Conservation (phyloP, 2,797 vertebrate genomes). For the Chiroxiphia lanceolata region DNA sequence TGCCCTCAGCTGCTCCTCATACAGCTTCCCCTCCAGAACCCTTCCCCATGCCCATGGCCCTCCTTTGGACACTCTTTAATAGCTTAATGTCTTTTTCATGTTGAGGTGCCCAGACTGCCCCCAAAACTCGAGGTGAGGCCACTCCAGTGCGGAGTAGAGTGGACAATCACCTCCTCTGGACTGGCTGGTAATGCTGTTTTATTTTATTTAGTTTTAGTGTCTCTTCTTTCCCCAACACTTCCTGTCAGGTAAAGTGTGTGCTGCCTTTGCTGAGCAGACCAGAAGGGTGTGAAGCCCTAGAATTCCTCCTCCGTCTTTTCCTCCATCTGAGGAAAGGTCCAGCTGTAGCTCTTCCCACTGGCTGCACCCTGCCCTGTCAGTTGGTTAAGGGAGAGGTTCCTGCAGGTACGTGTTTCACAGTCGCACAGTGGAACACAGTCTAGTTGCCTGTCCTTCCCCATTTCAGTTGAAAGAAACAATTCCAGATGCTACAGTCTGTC, state of each 20-base stretch:
- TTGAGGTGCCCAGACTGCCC: background rate
- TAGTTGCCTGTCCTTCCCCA: background rate
- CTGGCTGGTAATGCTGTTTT: background rate
- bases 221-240: background rate
- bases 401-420: background rate
- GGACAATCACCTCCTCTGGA: background rate
- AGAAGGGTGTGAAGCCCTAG: background rate
- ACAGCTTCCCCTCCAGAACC: background rate
- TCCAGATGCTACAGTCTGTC: background rate
- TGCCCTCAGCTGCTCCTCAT: background rate
- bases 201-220: background rate
- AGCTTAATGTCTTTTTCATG: background rate
- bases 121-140: fast-evolving
- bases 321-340: background rate
- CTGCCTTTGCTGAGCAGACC: background rate
- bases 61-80: background rate
- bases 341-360: background rate
- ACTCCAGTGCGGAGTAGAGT: background rate
- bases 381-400: background rate
- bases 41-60: background rate
- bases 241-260: fast-evolving
- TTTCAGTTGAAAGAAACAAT: background rate
- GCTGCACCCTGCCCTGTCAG: background rate
- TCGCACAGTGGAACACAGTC: fast-evolving
- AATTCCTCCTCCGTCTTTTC: background rate